Evolutionary conservation across 1,140 invertebrate species (phyloP), one percentile per base, ranked within the genome.

Genomic region (Spodoptera frugiperda): DNA sequence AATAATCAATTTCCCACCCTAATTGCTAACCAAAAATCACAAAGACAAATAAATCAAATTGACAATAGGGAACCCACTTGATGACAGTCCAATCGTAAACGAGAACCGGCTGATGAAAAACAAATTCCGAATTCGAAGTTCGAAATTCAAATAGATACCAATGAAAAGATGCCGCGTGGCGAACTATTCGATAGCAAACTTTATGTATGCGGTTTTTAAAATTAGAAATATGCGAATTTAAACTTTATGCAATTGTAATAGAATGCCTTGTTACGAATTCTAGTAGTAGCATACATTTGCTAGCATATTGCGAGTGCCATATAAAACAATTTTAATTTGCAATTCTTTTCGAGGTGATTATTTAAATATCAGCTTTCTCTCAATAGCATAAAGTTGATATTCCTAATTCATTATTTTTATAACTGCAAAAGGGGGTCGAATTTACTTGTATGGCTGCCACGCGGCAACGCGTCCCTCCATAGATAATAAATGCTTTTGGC

Each of bases 401-500:
- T 73, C 12, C 12, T 30, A 30, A 12, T 3, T 11, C 12, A 44
- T 19, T 14, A 14, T 19, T 39, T 44, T 71, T 21, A 8, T 21
- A 46, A 46, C 30, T 1, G 53, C 12, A 54, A 15, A 21, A 44
- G 33, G 33, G 33, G 30, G 30, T 44, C 15, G 10, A 6, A 21
- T 21, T 11, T 11, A 70, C 21, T 82, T 77, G 44, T 81, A 84
- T 82, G 83, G 85, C 55, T 84, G 89, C 79, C 90, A 91, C 89
- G 87, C 85, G 88, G 82, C 89, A 73, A 74, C 78, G 89, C 87
- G 86, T 88, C 87, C 85, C 84, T 80, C 84, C 83, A 83, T 87
- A 91, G 89, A 92, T 92, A 91, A 91, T 88, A 92, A 93, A 93
- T 92, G 84, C 88, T 92, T 93, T 93, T 81, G 84, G 85, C 92